Base-by-base conservation (phyloP, 2,113 vertebrate species). In the Calidris pygmaea region DNA sequence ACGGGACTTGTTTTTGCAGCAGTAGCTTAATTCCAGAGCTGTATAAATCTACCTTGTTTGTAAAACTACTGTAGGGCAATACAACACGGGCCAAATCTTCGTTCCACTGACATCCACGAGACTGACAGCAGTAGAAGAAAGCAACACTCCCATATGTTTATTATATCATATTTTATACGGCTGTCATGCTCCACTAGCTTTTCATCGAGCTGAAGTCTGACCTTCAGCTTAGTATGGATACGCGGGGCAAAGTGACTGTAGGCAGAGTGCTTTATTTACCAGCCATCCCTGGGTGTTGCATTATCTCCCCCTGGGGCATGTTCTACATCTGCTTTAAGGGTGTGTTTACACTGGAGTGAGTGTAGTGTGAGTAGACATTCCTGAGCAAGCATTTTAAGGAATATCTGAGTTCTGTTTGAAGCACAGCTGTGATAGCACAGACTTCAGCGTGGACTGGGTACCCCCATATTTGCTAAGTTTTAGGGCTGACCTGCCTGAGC, bases 301-400 rank as follows among this genome's bases (percentile, higher is more conserved):
- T 82, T 93, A 94, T 95, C 92, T 96, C 73, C 70, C 62, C 30
- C 55, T 82, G 74, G 41, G 50, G 30, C 85, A 59, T 95, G 94
- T 92, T 93, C 81, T 85, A 92, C 87, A 91, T 95, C 90, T 96
- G 92, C 85, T 96, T 71, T 74, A 77, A 80, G 95, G 82, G 75
- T 86, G 75, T 96, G 87, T 96, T 96, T 96, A 97, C 55, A 67
- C 75, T 90, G 79, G 3, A 95, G 71, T 93, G 95, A 97, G 91
- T 96, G 93, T 50, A 91, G 91, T 59, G 76, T 93, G 95, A 96
- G 85, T 4, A 74, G 93, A 81, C 78, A 93, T 91, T 93, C 90
- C 93, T 77, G 63, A 91, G 50, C 20, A 83, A 93, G 82, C 37
- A 1, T 90, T 96, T 91, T 80, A 93, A 90, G 91, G 85, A 95